Conservation (phyloP, 2,888 invertebrate species). For the Hipparchia semele region DNA sequence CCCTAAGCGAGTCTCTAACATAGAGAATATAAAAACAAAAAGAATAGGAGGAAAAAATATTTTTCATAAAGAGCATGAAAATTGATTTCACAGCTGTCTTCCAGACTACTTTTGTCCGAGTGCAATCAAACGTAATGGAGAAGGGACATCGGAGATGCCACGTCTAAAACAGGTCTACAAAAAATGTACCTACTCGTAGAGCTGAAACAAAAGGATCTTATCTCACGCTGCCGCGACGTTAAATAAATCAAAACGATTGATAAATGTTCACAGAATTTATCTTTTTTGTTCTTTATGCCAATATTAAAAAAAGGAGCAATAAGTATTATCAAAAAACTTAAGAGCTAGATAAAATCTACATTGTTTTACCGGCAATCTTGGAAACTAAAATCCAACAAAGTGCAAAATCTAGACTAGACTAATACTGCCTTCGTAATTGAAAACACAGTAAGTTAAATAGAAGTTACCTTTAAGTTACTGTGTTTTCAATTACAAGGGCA, state of each 20-base stretch:
- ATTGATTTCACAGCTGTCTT: constrained; percentile 6
- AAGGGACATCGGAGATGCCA: constrained; percentile 12
- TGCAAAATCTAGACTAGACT: no score
- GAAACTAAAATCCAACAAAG: no score
- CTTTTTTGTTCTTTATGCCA: not conserved
- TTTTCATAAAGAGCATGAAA: not conserved
- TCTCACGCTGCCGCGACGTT: not conserved
- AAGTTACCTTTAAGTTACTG: no score
- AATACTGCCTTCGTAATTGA: no score
- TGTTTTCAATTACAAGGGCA: no score
- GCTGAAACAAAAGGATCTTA: constrained; percentile 7
- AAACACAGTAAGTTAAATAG: no score
- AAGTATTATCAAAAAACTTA: no score
- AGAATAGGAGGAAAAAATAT: not conserved
- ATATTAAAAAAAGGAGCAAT: not conserved
- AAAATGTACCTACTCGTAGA: not conserved
- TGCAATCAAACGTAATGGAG: constrained; percentile 16
- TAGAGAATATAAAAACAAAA: not conserved
- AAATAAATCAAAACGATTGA: constrained; percentile 5
- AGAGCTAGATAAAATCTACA: no score
- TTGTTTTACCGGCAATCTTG: no score
- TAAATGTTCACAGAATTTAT: constrained; percentile 12
- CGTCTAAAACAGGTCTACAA: constrained; percentile 17
- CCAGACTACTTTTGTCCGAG: not conserved
- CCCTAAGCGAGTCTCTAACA: not conserved